A percentile compares a stretch with the other conserved stretches of the same genome.
Conservation (phyloP, 2,113 vertebrate genomes). For the Lepus europaeus region DNA sequence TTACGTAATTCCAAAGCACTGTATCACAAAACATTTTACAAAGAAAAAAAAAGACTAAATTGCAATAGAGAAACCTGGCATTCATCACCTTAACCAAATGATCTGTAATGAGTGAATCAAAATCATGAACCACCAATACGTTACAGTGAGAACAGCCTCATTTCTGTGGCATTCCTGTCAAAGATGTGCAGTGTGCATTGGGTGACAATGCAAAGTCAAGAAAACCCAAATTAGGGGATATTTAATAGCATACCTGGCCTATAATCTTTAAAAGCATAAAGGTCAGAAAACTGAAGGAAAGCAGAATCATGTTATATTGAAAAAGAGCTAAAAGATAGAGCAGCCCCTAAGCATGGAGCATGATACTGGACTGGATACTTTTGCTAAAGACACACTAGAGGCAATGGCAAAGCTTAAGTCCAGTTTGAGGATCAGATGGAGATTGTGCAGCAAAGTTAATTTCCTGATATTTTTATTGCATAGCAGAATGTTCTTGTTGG, state of each 20-base stretch:
- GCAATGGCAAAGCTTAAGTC: background rate
- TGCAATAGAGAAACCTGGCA: background rate
- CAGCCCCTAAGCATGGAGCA: background rate
- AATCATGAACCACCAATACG: background rate
- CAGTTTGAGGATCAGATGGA: background rate
- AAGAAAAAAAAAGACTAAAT: background rate
- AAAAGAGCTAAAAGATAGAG: background rate
- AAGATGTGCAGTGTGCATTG: background rate
- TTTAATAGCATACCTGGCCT: background rate
- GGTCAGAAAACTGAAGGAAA: constrained; percentile 1
- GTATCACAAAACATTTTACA: background rate
- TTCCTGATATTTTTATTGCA: background rate
- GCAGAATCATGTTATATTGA: background rate
- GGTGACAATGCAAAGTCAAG: background rate
- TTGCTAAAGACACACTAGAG: background rate
- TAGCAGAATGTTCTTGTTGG: background rate
- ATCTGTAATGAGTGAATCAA: background rate
- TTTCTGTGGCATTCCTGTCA: background rate
- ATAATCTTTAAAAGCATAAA: background rate
- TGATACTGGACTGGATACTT: background rate
- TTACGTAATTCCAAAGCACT: background rate
- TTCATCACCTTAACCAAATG: background rate
- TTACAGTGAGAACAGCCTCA: background rate
- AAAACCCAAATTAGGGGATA: background rate
- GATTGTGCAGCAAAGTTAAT: background rate